A percentile compares a stretch with the other conserved stretches of the same genome.
These are phyloP conservation scores for Acronicta leporina DNA, from an alignment of 2,888 invertebrate genomes.

Conservation along the genomic window DNA sequence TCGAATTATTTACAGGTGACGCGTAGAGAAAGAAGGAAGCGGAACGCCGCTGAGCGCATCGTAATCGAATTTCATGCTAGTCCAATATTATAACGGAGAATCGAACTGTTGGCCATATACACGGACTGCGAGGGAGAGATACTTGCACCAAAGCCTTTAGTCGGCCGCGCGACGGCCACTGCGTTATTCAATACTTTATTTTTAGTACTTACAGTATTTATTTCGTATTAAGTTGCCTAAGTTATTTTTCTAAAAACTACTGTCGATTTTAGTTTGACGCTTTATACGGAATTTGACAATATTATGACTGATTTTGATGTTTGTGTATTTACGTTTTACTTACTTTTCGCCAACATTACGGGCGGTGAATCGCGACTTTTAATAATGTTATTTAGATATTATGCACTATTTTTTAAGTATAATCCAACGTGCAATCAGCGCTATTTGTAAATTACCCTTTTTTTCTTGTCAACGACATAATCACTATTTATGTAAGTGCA, in stretches of 20 bases:
- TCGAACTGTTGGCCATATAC: conserved; percentile 84
- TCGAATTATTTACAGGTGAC: conserved; percentile 56
- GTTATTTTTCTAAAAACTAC: conserved; percentile 64
- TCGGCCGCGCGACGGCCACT: conserved; percentile 65
- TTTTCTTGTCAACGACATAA: conserved; percentile 43
- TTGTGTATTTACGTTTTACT: conserved; percentile 50
- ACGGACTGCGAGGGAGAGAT: conserved; percentile 71
- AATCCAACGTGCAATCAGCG: conserved; percentile 44
- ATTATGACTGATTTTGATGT: conserved; percentile 75
- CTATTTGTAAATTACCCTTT: conserved; percentile 44
- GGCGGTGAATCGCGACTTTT: conserved; percentile 32
- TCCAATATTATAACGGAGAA: conserved; percentile 84
- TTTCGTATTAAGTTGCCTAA: conserved; percentile 81
- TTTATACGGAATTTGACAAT: conserved; percentile 65
- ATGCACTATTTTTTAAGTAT: conserved; percentile 37
- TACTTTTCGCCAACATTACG: conserved; percentile 39
- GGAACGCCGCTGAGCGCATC: conserved; percentile 62
- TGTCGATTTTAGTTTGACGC: conserved; percentile 63
- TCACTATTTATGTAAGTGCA: conserved; percentile 46
- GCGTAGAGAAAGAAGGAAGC: conserved; percentile 40
- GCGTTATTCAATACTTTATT: conserved; percentile 64
- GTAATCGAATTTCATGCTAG: conserved; percentile 87
- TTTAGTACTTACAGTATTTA: conserved; percentile 89
- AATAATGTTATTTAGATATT: conserved; percentile 45
- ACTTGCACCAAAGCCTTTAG: conserved; percentile 84